phyloP scores from a whole-genome alignment of 2,888 invertebrate species.

The Pomacea canaliculata region DNA sequence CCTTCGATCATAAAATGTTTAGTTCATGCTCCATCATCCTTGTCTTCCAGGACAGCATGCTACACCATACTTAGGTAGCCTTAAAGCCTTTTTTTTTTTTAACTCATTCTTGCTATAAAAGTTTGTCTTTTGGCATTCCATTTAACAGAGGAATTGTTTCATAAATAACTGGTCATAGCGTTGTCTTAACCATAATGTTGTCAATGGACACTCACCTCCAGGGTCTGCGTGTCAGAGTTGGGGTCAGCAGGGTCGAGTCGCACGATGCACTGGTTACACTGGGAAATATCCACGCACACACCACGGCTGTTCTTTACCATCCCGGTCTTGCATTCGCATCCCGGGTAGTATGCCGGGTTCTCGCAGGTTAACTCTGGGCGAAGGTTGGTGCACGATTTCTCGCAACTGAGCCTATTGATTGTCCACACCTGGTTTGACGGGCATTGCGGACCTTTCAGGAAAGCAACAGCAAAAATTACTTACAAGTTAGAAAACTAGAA shows the following conservation, averaged over 20 bases:
- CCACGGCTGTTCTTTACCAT: background rate
- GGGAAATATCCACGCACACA: background rate
- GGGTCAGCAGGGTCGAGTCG: background rate
- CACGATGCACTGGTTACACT: constrained; percentile 8
- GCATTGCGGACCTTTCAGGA: constrained; percentile 1
- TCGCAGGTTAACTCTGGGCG: background rate
- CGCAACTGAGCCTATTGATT: background rate
- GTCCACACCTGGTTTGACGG: background rate
- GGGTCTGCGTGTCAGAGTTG: background rate
- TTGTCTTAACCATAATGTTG: too few species aligned
- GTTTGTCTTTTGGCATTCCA: too few species aligned
- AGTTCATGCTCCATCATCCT: too few species aligned
- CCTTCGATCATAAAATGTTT: background rate
- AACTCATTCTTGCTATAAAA: too few species aligned
- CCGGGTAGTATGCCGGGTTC: background rate
- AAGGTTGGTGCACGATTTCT: constrained; percentile 3
- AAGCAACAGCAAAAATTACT: too few species aligned
- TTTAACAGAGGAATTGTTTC: too few species aligned
- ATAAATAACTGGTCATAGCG: too few species aligned
- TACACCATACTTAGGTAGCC: too few species aligned
- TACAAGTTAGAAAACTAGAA: background rate
- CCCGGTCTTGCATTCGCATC: constrained; percentile 7
- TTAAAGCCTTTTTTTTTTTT: too few species aligned
- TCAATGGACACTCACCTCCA: background rate
- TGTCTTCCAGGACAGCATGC: too few species aligned